Evolutionary conservation across 2,888 invertebrate genomes (phyloP).

Genomic region (Hanleya hanleyi): DNA sequence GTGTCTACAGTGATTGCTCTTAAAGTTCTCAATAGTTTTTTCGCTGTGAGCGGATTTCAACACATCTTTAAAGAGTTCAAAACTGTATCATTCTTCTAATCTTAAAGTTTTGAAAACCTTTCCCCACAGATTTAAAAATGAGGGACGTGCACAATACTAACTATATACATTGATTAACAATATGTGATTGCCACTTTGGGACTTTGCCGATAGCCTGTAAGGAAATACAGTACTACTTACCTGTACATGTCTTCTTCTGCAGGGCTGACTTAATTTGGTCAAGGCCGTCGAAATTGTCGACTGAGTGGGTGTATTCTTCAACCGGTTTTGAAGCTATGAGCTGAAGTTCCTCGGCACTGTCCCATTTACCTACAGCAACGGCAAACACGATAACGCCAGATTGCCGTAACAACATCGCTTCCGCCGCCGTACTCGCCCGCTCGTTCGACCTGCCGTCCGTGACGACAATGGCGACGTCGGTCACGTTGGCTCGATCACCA

Average conservation of each 20-base stretch:
- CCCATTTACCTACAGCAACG: not conserved
- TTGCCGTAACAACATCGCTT: not conserved
- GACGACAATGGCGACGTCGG: not conserved
- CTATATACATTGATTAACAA: no score
- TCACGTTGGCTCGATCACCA: not conserved
- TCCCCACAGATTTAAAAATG: no score
- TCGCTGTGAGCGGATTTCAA: no score
- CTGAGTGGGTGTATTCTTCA: not conserved
- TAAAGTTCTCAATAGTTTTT: no score
- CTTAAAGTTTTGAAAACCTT: no score
- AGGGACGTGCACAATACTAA: no score
- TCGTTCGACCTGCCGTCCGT: not conserved
- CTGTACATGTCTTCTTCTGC: not conserved
- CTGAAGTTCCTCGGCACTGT: not conserved
- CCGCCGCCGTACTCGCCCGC: not conserved
- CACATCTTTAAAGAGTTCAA: no score
- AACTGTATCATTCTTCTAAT: no score
- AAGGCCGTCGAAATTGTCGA: not conserved
- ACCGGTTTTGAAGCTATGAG: not conserved
- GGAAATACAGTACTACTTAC: no score
- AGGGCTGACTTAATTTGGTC: not conserved
- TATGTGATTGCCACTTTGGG: no score
- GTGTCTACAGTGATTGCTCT: no score
- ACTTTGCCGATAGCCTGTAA: no score
- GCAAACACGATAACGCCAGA: not conserved